phyloP scores from a whole-genome alignment of 2,797 vertebrate genomes.

The Onychomys arenicola region DNA sequence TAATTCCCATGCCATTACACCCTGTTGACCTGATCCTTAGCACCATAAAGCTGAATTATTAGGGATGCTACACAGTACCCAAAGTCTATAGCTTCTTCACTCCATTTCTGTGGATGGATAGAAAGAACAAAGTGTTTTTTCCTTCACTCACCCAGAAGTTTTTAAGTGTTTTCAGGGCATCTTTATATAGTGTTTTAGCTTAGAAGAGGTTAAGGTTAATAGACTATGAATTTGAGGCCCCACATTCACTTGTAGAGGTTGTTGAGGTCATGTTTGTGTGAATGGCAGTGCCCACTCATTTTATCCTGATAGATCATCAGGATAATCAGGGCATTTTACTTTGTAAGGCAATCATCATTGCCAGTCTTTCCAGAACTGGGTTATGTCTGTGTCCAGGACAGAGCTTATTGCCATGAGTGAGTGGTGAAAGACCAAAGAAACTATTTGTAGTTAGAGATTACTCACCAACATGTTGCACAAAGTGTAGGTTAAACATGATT shows the following conservation, averaged over 20 bases:
- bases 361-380: neutral
- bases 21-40: neutral
- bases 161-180: neutral
- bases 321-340: neutral
- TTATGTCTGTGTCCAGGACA: neutral
- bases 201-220: neutral
- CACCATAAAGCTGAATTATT: conserved; percentile 50
- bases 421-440: neutral
- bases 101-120: conserved; percentile 12
- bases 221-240: neutral
- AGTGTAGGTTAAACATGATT: neutral
- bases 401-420: neutral
- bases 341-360: neutral
- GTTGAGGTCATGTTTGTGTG: neutral
- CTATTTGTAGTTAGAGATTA: neutral
- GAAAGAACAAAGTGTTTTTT: neutral
- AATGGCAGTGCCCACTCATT: neutral
- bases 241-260: neutral
- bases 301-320: neutral
- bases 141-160: neutral
- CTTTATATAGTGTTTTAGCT: neutral
- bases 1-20: conserved; percentile 19
- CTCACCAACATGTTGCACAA: neutral
- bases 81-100: neutral
- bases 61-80: neutral